Evolutionary conservation across 2,888 invertebrate genomes (phyloP).

Genomic region (Dione vanillae): DNA sequence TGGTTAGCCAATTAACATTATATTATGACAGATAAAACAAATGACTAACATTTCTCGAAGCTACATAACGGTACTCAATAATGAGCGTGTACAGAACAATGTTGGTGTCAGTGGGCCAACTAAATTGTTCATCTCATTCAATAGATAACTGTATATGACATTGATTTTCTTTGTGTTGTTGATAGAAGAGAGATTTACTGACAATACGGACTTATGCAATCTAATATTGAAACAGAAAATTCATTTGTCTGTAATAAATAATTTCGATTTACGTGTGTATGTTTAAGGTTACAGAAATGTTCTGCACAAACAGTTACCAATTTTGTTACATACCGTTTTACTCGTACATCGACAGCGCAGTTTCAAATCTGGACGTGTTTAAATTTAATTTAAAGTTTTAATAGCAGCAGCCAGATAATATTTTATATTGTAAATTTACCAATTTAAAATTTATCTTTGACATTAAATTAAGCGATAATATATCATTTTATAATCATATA

Average conservation of each 20-base stretch:
- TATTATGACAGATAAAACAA: conserved; percentile 34
- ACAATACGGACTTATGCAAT: not conserved
- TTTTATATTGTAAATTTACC: no score
- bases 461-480: not conserved
- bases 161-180: conserved; percentile 52
- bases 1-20: conserved; percentile 22
- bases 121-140: conserved; percentile 60
- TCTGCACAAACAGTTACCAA: no score
- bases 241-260: not conserved
- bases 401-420: no score
- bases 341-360: no score
- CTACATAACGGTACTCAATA: conserved; percentile 65
- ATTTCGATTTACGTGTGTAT: no score
- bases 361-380: no score
- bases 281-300: no score
- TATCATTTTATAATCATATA: no score
- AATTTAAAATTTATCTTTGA: not conserved
- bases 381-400: no score
- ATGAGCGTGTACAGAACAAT: conserved; percentile 66
- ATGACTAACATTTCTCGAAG: conserved; percentile 38
- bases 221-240: not conserved
- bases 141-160: conserved; percentile 70
- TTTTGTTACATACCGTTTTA: no score
- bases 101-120: conserved; percentile 74
- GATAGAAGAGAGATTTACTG: conserved; percentile 8